Evolutionary conservation across 2,797 vertebrate species (phyloP).

Genomic region (Enteromius anoplus): DNA sequence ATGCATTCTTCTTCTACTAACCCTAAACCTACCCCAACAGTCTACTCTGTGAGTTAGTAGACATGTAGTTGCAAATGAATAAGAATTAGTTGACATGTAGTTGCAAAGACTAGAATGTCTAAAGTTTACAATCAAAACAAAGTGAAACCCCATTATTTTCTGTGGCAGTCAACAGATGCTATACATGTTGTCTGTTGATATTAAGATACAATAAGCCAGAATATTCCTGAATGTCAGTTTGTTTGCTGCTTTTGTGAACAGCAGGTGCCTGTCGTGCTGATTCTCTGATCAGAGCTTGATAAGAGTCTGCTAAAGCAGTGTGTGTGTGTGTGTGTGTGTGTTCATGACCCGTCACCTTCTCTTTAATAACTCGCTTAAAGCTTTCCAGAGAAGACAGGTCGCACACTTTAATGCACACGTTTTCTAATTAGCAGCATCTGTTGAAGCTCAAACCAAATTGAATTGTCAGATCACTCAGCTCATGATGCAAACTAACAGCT

Average conservation of each 20-base stretch:
- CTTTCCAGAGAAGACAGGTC: slow-evolving; percentile 39
- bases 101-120: no score
- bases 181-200: background rate
- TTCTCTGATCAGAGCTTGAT: slow-evolving; percentile 10
- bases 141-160: background rate
- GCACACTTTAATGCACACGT: slow-evolving; percentile 27
- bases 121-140: no score
- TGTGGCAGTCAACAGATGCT: background rate
- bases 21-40: no score
- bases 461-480: slow-evolving; percentile 22
- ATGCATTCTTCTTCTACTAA: no score
- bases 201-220: background rate
- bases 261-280: background rate
- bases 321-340: slow-evolving; percentile 14
- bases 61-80: no score
- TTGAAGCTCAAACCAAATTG: slow-evolving; percentile 34
- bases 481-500: slow-evolving; percentile 5
- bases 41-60: no score
- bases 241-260: slow-evolving; percentile 12
- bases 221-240: background rate
- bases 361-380: slow-evolving; percentile 45
- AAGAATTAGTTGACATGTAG: no score
- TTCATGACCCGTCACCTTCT: slow-evolving; percentile 32
- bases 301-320: background rate
- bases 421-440: slow-evolving; percentile 48